Conservation (phyloP, 2,797 vertebrate genomes). For the Pseudomugil tenellus region DNA sequence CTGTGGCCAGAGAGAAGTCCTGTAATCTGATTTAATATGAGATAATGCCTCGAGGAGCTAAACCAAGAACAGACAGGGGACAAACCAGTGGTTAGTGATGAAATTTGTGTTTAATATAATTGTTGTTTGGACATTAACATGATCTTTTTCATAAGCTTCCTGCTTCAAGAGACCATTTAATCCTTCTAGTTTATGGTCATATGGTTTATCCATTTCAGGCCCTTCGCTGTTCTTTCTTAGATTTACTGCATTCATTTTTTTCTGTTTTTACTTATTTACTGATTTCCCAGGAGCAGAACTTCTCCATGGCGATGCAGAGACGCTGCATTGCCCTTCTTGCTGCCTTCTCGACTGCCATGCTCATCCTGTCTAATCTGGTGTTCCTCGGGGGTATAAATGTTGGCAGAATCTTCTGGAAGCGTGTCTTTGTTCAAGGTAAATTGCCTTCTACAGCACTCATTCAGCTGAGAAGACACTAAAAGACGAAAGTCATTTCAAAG, state of each 20-base stretch:
- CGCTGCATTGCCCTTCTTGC: slow-evolving; percentile 87
- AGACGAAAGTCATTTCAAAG: not conserved
- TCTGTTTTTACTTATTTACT: slow-evolving; percentile 46
- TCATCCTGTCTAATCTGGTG: slow-evolving; percentile 97
- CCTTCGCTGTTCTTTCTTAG: slow-evolving; percentile 26
- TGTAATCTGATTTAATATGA: slow-evolving; percentile 39
- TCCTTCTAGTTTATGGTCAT: slow-evolving; percentile 39
- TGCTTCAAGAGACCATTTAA: slow-evolving; percentile 24
- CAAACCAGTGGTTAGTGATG: slow-evolving; percentile 27
- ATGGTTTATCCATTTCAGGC: slow-evolving; percentile 30
- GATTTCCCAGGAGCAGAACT: slow-evolving; percentile 80
- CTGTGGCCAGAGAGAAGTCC: slow-evolving; percentile 27
- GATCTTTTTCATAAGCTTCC: slow-evolving; percentile 22
- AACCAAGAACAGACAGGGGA: slow-evolving; percentile 23
- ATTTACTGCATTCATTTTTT: slow-evolving; percentile 28
- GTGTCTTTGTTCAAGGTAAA: slow-evolving; percentile 91
- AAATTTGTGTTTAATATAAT: no score
- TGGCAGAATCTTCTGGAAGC: slow-evolving; percentile 92
- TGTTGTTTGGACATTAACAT: no score
- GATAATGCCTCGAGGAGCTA: slow-evolving; percentile 24
- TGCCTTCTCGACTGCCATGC: slow-evolving; percentile 89
- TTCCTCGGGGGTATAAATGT: slow-evolving; percentile 94
- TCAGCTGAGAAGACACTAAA: slow-evolving; percentile 1
- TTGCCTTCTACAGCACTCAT: slow-evolving; percentile 22
- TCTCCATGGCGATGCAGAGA: slow-evolving; percentile 85